phyloP scores from a whole-genome alignment of 2,113 vertebrate genomes.

The Delphinapterus leucas region DNA sequence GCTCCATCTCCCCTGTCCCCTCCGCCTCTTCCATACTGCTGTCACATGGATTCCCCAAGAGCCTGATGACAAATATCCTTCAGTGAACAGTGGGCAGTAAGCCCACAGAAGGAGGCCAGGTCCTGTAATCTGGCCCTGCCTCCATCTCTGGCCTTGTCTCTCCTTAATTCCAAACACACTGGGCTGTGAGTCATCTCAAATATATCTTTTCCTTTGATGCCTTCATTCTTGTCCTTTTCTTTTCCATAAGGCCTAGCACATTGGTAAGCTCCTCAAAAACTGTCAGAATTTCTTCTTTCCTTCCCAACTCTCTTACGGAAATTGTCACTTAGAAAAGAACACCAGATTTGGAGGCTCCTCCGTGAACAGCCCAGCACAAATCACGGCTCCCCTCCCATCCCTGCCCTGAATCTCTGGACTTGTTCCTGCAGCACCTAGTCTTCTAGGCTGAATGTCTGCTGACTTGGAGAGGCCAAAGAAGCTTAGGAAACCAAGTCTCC shows the following conservation, averaged over 20 bases:
- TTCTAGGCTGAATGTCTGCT: not conserved
- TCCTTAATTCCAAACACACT: not conserved
- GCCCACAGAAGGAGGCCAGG: not conserved
- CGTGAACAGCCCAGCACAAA: not conserved
- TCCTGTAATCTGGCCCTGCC: not conserved
- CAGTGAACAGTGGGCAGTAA: not conserved
- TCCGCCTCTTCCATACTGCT: not conserved
- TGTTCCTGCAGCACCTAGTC: not conserved
- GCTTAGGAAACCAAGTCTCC: not conserved
- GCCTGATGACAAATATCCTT: not conserved
- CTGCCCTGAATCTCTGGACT: not conserved
- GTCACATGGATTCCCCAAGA: not conserved
- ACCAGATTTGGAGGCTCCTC: not conserved
- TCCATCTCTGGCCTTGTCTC: not conserved
- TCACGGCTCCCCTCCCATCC: too few relatives aligned
- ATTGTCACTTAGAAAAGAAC: not conserved
- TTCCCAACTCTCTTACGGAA: not conserved
- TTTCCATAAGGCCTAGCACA: not conserved
- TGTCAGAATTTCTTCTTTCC: not conserved
- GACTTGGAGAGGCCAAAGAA: not conserved
- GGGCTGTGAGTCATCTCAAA: not conserved
- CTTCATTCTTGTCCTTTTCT: not conserved
- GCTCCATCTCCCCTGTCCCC: not conserved
- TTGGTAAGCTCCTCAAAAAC: not conserved
- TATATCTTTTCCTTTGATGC: not conserved